Conservation (phyloP, 2,113 vertebrate species). For the Riparia riparia region DNA sequence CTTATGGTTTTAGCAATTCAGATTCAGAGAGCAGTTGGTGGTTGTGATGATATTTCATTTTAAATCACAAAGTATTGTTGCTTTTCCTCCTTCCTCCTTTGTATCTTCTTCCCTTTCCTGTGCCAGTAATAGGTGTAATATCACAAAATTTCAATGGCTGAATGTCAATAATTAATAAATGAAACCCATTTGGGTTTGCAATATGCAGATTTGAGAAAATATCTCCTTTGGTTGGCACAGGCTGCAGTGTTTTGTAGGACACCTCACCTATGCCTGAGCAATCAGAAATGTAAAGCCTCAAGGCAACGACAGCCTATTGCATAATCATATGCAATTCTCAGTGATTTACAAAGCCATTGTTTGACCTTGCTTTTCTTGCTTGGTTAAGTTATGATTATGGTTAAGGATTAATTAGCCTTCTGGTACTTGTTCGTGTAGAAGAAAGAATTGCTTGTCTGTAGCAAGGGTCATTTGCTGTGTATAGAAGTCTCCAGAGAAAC, state of each 20-base stretch:
- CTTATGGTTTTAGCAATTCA: constrained; percentile 83
- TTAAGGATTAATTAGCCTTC: constrained; percentile 45
- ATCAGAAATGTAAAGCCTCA: not conserved
- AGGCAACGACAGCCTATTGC: not conserved
- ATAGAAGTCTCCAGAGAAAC: not conserved
- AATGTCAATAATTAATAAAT: constrained; percentile 23
- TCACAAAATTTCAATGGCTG: constrained; percentile 23
- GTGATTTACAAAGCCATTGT: not conserved
- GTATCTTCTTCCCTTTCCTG: constrained; percentile 27
- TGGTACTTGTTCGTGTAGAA: not conserved
- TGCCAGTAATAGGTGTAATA: not conserved
- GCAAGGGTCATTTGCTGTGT: not conserved
- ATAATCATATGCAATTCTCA: not conserved
- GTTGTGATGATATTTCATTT: constrained; percentile 51
- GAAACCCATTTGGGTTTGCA: not conserved
- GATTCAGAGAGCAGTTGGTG: constrained; percentile 84
- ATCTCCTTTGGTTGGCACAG: not conserved
- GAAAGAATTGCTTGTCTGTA: constrained; percentile 1
- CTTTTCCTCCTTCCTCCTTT: not conserved
- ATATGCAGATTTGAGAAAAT: not conserved
- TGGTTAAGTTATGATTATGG: not conserved
- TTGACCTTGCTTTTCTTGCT: constrained; percentile 32
- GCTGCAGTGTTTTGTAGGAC: not conserved
- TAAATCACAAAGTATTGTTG: constrained; percentile 69
- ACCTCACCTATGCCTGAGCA: not conserved